Evolutionary conservation across 2,888 invertebrate species (phyloP), one percentile per base, ranked within the genome.

Genomic region (Hylaea fasciaria): DNA sequence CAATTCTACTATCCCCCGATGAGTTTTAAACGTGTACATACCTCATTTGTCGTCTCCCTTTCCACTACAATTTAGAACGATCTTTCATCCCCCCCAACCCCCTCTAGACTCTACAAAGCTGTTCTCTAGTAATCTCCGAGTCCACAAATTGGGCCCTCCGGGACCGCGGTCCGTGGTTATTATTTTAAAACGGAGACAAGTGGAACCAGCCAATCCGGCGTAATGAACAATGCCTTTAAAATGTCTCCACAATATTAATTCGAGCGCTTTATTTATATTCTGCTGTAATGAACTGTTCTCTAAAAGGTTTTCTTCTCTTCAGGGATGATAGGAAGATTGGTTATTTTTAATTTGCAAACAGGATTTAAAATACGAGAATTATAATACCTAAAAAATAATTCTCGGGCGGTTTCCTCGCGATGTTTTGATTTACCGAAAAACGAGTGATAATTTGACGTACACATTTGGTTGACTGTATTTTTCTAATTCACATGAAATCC

Each of bases 141-240:
- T 46, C 52, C 41, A 66, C 71, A 72, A 68, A 71, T 72, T 72
- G 66, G 71, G 40, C 76, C 66, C 77, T 56, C n/a, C 14, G 78
- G 73, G 77, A 74, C 65, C 57, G 62, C 72, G 45, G 52, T 45
- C 16, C 9, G 60, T 50, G 37, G 57, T 56, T 61, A 54, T 62
- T 57, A 48, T 57, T 71, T 67, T 69, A 67, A 69, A 66, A 62
- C 60, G 55, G 66, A 57, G 52, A 41, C 57, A 47, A 48, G 28
- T 48, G 56, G 41, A 58, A 50, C 41, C 39, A 59, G 54, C 45
- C 46, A 60, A 60, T 50, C 55, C 11, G 8, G n/a, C 7, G n/a
- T 62, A 70, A 62, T 65, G 64, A 68, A 16, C 57, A 22, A 46
- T 59, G 50, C 57, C 28, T 52, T 58, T 63, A 58, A 65, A 58